Evolutionary conservation across 2,113 vertebrate genomes (phyloP), one percentile per base, ranked within the genome.

Genomic region (Xiphias gladius): DNA sequence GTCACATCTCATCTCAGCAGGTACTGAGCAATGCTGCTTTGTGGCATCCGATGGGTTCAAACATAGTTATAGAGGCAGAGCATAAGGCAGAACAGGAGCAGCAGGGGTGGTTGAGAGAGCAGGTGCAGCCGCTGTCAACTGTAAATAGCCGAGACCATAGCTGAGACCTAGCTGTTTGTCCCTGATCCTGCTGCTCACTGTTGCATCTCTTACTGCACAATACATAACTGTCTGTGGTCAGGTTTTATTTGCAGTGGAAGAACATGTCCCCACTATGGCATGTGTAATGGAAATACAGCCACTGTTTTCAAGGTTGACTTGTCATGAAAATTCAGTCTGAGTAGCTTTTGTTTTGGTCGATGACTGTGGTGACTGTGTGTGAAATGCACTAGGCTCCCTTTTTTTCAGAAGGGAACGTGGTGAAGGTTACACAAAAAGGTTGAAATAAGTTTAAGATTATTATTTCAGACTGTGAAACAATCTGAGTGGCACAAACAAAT

Each of bases 251-350:
- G 79, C 81, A 68, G 62, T 61, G 65, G 79, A 76, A 86, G 62
- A 84, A 88, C 87, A 88, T 83, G 67, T 26, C 37, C 76, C 24
- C 3, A 30, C 61, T 79, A 41, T 65, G 62, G 68, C 73, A 79
- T 79, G 66, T 55, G 80, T 79, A 81, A 90, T 88, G 76, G 84
- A 91, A 88, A 80, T 72, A 87, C 54, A 77, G 73, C 71, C 71
- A 67, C 28, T 58, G 65, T 70, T 91, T 91, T 88, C 80, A 91
- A 88, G 86, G 79, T 85, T 87, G 86, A 85, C 86, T 88, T 83
- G 87, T 20, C 69, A 37, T 75, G 84, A 83, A 89, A 86, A 93
- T 87, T 80, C 80, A 62, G 57, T 71, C 70, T 83, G 70, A 72
- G 58, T 28, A 57, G 65, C 43, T 79, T 78, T 87, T 80, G 62